These are phyloP conservation scores for Phaonia tiefii DNA, from an alignment of 2,888 invertebrate species.

Conservation along the genomic window DNA sequence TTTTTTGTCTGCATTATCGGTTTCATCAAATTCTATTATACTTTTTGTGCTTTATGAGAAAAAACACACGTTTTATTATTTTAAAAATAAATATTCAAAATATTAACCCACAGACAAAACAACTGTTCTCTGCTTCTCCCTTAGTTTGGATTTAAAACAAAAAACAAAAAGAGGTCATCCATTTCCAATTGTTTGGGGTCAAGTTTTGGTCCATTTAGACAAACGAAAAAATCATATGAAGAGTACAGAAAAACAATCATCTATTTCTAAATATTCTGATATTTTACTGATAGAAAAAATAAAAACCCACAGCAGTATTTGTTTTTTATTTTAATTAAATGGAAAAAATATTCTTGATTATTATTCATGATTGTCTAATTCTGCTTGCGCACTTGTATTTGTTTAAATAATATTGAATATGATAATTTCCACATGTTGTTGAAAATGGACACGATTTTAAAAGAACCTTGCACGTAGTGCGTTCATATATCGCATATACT, in stretches of 20 bases:
- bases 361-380: background rate
- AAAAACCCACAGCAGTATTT: conserved; percentile 25
- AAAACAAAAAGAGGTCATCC: conserved; percentile 72
- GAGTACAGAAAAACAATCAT: conserved; percentile 10
- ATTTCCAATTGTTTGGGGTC: conserved; percentile 73
- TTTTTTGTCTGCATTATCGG: conserved; percentile 15
- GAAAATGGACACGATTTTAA: too few relatives aligned
- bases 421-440: background rate
- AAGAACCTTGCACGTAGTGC: too few relatives aligned
- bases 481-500: too few relatives aligned
- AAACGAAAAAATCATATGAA: too few relatives aligned
- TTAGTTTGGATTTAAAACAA: too few relatives aligned
- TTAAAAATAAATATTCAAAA: conserved; percentile 48
- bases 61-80: conserved; percentile 48
- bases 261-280: conserved; percentile 24
- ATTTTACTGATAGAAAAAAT: conserved; percentile 41
- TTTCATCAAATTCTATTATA: conserved; percentile 12
- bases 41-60: background rate
- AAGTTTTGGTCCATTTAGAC: conserved; percentile 71
- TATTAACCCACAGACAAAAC: conserved; percentile 35
- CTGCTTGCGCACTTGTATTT: too few relatives aligned
- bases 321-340: background rate
- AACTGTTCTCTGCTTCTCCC: conserved; percentile 47
- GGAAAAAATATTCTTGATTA: too few relatives aligned
- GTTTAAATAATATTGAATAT: background rate